Base-by-base conservation (phyloP, 1,140 invertebrate genomes). In the Cepaea nemoralis region DNA sequence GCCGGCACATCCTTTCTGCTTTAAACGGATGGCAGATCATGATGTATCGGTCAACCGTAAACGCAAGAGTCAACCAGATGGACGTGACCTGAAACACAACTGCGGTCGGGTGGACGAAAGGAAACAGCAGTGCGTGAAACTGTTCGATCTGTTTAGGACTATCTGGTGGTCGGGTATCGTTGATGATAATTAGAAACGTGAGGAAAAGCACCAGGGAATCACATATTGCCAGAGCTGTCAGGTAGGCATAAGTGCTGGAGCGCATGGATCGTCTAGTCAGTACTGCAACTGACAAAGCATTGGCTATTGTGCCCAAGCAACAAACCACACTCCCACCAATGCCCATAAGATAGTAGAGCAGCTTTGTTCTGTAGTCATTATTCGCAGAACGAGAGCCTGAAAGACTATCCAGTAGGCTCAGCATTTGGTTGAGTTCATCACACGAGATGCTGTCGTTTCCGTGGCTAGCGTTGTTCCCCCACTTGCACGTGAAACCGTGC, bases 11-110 rank as follows among this genome's bases (percentile, higher is more conserved):
- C 12, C 83, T 71, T 69, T 90, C 87, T 2, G 91, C 90, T 66
- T 86, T 85, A 80, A 91, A 92, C 3, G 91, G 91, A 74, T 91
- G 90, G 79, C 91, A 91, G 40, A 92, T 92, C 90, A 91, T 91
- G 69, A 92, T 90, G 78, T 91, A 92, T 8, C 91, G 82, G 82
- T 92, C 91, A 14, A 91, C 87, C 0, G 91, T 91, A 82, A 92
- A 92, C 1, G 89, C 91, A n/a, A 91, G 55, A 10, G 91, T 92
- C 50, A 92, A 85, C 90, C 91, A 92, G 70, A 92, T 87, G 69
- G 91, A 91, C 0, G 89, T 91, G 40, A 91, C 88, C 76, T 91
- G 89, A 77, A 90, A 91, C 19, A 88, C 90, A 33, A 91, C 82
- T 48, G 88, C 87, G 0, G 84, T 76, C 3, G 90, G 88, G 77